Evolutionary conservation across 2,113 vertebrate species (phyloP), one percentile per base, ranked within the genome.

Genomic region (Hippolais icterina): DNA sequence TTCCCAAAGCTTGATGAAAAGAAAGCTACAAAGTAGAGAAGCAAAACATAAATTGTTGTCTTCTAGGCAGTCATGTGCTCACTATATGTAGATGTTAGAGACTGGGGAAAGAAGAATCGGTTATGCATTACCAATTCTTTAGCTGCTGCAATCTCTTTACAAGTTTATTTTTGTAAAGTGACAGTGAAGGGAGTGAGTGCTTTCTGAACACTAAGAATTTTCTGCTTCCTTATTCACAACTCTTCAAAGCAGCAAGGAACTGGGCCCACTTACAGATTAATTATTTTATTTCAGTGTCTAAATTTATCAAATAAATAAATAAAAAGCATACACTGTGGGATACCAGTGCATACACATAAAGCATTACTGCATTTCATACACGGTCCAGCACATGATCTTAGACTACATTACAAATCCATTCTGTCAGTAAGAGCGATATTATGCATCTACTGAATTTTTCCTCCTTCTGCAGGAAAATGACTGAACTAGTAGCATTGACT

Each of bases 111-210:
- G 80, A 89, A 78, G 23, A 83, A 92, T 92, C 83, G 89, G 87
- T 95, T 93, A 94, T 96, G 96, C 56, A 94, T 95, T 75, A 78
- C 35, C 47, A 42, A 39, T 52, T 90, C 50, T 92, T 92, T 77
- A 83, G 39, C 85, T 90, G 65, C 76, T 86, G 46, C 83, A 86
- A 66, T 66, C 59, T 90, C 59, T 83, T 92, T 80, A 59, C 59
- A 80, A 88, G 50, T 54, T 80, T 81, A 59, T 66, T 90, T 94
- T 92, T 77, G 83, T 15, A 83, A 35, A 59, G 52, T 83, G 35
- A 93, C 42, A 95, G 74, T 6, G 1, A 85, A 72, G 25, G 54
- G 66, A 92, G 77, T 5, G 12, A 86, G 54, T 5, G 4, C n/a
- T 92, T 93, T 77, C 63, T 77, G 46, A 92, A 63, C 91, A 68